These are phyloP conservation scores for Seriola rivoliana DNA, from an alignment of 2,113 vertebrate species.

Conservation along the genomic window DNA sequence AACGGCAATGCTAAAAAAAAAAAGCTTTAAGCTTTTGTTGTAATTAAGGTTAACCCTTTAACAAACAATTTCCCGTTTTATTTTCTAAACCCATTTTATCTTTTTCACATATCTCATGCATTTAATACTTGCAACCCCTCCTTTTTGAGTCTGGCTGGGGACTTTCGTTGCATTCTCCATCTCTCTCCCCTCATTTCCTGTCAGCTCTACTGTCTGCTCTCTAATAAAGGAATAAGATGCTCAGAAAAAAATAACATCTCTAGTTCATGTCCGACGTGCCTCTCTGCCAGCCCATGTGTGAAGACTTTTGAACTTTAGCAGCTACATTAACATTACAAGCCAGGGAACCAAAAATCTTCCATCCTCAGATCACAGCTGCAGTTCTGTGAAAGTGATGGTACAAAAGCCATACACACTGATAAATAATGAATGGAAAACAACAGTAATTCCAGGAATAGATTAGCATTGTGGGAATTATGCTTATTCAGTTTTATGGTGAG, in stretches of 20 bases:
- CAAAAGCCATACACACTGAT: not conserved
- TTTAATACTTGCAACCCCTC: not conserved
- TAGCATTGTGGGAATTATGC: not conserved
- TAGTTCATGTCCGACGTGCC: not conserved
- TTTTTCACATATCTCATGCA: not conserved
- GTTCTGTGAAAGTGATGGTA: not conserved
- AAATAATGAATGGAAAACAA: not conserved
- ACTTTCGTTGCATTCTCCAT: constrained; percentile 4
- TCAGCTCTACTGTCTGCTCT: not conserved
- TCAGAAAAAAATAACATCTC: not conserved
- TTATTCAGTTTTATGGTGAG: too few species aligned
- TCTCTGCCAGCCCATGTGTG: not conserved
- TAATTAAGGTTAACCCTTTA: not conserved
- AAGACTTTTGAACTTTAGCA: not conserved
- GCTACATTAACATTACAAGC: not conserved
- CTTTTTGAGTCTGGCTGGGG: not conserved
- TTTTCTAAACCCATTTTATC: not conserved
- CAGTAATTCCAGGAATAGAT: not conserved
- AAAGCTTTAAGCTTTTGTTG: not conserved
- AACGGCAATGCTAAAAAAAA: not conserved
- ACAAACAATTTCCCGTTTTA: not conserved
- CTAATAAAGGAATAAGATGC: not conserved
- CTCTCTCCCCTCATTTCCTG: constrained; percentile 12
- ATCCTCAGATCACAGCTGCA: not conserved
- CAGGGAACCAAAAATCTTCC: not conserved